Conservation (phyloP, 2,797 vertebrate genomes). For the Cyprinella venusta region DNA sequence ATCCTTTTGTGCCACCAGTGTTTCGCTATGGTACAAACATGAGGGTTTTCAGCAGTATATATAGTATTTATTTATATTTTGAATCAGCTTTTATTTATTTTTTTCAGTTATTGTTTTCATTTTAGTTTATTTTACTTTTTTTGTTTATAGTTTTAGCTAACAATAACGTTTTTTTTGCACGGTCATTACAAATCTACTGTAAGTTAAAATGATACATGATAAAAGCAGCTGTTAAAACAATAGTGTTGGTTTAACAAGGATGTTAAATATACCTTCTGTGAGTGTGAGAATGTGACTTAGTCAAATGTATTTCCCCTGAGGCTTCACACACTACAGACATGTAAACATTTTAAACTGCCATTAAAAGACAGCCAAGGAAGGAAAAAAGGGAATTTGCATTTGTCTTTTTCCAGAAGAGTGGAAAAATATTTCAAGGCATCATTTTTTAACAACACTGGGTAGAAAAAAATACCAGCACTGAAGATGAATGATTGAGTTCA, state of each 20-base stretch:
- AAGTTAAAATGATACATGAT: not conserved
- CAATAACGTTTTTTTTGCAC: not conserved
- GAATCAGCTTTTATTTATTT: not conserved
- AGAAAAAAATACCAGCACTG: not conserved
- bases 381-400: conserved; percentile 10
- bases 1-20: conserved; percentile 1
- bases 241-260: not conserved
- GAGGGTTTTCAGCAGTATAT: not conserved
- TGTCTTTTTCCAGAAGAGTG: not conserved
- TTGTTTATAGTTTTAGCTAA: not conserved
- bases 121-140: not conserved
- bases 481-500: not conserved
- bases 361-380: not conserved
- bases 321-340: not conserved
- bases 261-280: not conserved
- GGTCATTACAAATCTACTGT: conserved; percentile 7
- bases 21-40: not conserved
- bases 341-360: not conserved
- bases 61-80: not conserved
- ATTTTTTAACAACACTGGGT: not conserved
- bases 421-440: not conserved
- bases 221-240: not conserved
- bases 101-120: not conserved
- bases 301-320: conserved; percentile 5
- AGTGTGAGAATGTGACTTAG: conserved; percentile 21